Percentiles rank a stretch among this genome's conserved stretches.
Evolutionary conservation across 64 coral and sea anemone species (phyloP).

Genomic region (Anthopleura sola): DNA sequence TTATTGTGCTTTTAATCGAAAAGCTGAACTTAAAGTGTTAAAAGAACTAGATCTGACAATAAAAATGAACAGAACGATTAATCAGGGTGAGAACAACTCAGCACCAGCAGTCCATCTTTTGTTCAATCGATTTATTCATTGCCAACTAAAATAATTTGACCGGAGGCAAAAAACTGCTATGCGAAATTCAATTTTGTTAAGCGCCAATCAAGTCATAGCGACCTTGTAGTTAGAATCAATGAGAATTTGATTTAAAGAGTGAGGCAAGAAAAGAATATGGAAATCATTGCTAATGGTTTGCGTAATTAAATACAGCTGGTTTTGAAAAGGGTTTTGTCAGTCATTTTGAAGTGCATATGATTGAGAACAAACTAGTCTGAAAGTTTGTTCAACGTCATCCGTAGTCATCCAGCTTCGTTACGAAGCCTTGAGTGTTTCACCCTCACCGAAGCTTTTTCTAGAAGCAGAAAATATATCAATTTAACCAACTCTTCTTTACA

Average conservation of each 20-base stretch:
- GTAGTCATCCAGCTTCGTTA: no score
- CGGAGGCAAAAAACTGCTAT: conserved; percentile 20
- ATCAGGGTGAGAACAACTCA: no score
- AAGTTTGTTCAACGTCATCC: not conserved
- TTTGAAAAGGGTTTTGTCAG: not conserved
- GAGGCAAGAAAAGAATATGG: not conserved
- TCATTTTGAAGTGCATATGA: not conserved
- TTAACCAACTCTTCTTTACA: no score
- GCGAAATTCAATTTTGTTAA: conserved; percentile 1
- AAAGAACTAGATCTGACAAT: no score
- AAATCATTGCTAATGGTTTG: not conserved
- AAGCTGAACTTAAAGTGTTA: no score
- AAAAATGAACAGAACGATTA: no score
- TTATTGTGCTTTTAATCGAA: no score
- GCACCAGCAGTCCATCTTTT: no score
- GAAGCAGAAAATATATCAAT: no score
- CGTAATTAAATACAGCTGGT: not conserved
- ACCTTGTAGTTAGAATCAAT: not conserved
- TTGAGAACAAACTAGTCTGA: not conserved
- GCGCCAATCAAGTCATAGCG: conserved; percentile 12
- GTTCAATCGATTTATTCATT: no score
- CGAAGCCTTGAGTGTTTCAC: no score
- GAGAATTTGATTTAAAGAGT: not conserved
- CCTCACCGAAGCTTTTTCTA: no score
- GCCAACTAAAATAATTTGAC: not conserved